A percentile compares a stretch with the other conserved stretches of the same genome.
Evolutionary conservation across 2,113 vertebrate species (phyloP).

Genomic region (Agelaius phoeniceus): DNA sequence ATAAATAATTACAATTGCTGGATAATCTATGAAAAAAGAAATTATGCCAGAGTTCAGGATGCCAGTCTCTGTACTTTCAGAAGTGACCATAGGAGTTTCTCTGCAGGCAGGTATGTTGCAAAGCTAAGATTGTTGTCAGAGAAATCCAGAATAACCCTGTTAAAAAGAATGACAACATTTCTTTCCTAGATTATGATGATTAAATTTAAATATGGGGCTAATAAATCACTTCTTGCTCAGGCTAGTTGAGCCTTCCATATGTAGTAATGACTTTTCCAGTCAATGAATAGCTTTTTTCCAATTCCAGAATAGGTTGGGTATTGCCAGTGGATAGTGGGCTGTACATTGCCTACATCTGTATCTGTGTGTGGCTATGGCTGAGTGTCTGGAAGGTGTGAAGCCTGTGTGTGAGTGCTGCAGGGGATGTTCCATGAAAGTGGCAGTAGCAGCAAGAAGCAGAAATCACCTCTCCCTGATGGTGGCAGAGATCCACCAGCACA

Average conservation of each 20-base stretch:
- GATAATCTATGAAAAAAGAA: background rate
- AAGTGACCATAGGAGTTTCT: background rate
- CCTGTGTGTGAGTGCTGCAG: background rate
- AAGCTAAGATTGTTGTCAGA: background rate
- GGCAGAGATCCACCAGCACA: background rate
- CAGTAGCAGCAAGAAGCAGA: background rate
- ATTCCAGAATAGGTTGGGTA: background rate
- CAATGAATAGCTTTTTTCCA: background rate
- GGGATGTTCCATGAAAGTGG: background rate
- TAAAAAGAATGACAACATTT: background rate
- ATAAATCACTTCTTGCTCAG: background rate
- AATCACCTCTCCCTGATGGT: background rate
- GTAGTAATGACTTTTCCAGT: constrained; percentile 2
- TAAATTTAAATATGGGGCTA: background rate
- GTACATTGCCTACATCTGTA: background rate
- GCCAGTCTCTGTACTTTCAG: background rate
- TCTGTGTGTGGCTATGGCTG: background rate
- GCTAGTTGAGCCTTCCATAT: background rate
- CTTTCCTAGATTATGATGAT: background rate
- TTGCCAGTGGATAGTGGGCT: background rate
- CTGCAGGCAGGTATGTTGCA: background rate
- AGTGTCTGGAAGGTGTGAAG: background rate
- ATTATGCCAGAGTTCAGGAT: background rate
- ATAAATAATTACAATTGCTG: background rate
- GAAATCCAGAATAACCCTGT: background rate